Conservation (phyloP, 2,888 invertebrate genomes). For the Ellobium chinense region DNA sequence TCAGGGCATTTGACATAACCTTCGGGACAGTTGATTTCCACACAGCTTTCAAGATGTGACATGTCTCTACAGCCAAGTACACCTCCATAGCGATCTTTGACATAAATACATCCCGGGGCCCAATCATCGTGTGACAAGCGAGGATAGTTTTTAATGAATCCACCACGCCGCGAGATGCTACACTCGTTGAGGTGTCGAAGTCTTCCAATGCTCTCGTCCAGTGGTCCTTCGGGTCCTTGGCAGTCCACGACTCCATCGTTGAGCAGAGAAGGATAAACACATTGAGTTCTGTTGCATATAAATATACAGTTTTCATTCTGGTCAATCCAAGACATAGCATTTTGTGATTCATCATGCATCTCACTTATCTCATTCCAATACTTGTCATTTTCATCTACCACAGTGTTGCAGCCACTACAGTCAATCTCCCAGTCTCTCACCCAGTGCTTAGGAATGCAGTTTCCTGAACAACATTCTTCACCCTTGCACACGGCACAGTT, state of each 20-base stretch:
- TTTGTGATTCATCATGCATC: background rate
- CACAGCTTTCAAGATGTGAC: conserved; percentile 76
- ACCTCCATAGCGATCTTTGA: conserved; percentile 7
- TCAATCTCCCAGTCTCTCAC: background rate
- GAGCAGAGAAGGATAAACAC: conserved; percentile 64
- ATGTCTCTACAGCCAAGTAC: conserved; percentile 11
- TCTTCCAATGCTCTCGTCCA: background rate
- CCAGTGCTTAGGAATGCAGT: conserved; percentile 12
- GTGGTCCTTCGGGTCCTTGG: conserved; percentile 58
- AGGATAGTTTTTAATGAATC: too few relatives aligned
- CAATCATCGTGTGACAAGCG: background rate
- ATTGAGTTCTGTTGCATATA: conserved; percentile 57
- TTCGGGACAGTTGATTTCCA: conserved; percentile 20
- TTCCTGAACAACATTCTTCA: background rate
- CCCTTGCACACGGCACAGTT: background rate
- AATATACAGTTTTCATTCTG: too few relatives aligned
- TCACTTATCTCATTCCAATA: too few relatives aligned
- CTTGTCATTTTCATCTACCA: background rate
- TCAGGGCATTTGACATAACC: conserved; percentile 20
- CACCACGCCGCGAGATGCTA: too few relatives aligned
- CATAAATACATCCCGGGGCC: conserved; percentile 11
- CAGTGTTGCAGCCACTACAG: background rate
- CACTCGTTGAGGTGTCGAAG: background rate
- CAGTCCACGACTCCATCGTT: conserved; percentile 70
- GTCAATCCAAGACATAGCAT: too few relatives aligned